phyloP scores from a whole-genome alignment of 2,888 invertebrate genomes.

The Lasioglossum villosulum region DNA sequence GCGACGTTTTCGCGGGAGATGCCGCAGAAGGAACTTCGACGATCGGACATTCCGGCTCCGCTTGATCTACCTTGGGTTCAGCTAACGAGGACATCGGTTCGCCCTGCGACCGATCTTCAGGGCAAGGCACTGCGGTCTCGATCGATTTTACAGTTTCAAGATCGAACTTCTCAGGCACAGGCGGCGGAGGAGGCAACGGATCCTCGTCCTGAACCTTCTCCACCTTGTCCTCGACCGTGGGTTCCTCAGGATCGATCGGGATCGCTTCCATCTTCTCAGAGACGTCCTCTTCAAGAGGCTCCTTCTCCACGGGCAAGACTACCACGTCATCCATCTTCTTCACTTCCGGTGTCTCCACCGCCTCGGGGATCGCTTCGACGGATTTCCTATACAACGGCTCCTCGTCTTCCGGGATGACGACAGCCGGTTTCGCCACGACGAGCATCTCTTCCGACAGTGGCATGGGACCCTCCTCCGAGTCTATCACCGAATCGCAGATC shows the following conservation, averaged over 20 bases:
- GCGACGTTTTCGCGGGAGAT: background rate
- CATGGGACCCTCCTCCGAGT: slow-evolving; percentile 76
- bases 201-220: slow-evolving; percentile 47
- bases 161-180: slow-evolving; percentile 43
- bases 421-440: slow-evolving; percentile 69
- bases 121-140: slow-evolving; percentile 25
- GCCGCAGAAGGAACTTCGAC: background rate
- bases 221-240: slow-evolving; percentile 16
- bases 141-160: background rate
- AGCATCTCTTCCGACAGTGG: slow-evolving; percentile 71
- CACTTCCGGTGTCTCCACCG: slow-evolving; percentile 41
- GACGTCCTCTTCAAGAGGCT: slow-evolving; percentile 28
- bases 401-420: slow-evolving; percentile 71
- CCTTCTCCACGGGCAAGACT: slow-evolving; percentile 39
- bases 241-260: background rate
- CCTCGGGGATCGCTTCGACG: slow-evolving; percentile 25
- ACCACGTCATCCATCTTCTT: slow-evolving; percentile 23
- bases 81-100: background rate
- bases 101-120: background rate
- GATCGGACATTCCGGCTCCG: background rate
- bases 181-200: slow-evolving; percentile 57
- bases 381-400: slow-evolving; percentile 34
- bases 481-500: slow-evolving; percentile 53
- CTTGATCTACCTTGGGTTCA: background rate
- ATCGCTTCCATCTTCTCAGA: slow-evolving; percentile 8